These are phyloP conservation scores for Triops cancriformis DNA, from an alignment of 1,140 invertebrate species.

Conservation along the genomic window DNA sequence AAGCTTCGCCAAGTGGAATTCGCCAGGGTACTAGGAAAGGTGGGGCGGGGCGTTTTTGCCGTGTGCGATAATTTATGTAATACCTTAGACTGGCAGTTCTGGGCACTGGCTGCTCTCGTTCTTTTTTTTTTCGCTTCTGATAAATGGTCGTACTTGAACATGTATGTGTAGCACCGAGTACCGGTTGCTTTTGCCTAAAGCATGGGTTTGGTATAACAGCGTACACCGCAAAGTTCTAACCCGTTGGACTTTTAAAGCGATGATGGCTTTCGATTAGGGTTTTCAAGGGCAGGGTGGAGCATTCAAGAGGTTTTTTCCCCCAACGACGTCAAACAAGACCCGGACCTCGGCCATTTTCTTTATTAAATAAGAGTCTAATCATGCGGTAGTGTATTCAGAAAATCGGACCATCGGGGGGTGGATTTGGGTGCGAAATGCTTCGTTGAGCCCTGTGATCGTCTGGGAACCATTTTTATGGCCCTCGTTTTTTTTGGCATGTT, in stretches of 20 bases:
- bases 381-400: neutral
- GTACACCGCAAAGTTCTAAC: neutral
- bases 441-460: too few species aligned
- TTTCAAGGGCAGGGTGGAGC: slow-evolving; percentile 8
- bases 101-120: too few species aligned
- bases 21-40: neutral
- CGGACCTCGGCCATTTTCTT: neutral
- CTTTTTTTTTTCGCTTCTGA: neutral
- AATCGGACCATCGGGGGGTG: neutral
- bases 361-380: neutral
- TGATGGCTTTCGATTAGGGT: neutral
- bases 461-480: too few species aligned
- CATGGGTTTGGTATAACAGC: neutral
- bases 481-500: neutral
- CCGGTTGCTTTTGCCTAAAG: neutral
- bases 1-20: neutral
- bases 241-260: neutral
- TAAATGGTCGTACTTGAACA: neutral
- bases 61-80: too few species aligned
- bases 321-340: slow-evolving; percentile 1
- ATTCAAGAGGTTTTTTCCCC: neutral
- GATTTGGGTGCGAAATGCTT: too few species aligned
- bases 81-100: too few species aligned
- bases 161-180: neutral
- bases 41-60: neutral